Conservation (phyloP, 2,113 vertebrate species). For the Herpailurus yagouaroundi region DNA sequence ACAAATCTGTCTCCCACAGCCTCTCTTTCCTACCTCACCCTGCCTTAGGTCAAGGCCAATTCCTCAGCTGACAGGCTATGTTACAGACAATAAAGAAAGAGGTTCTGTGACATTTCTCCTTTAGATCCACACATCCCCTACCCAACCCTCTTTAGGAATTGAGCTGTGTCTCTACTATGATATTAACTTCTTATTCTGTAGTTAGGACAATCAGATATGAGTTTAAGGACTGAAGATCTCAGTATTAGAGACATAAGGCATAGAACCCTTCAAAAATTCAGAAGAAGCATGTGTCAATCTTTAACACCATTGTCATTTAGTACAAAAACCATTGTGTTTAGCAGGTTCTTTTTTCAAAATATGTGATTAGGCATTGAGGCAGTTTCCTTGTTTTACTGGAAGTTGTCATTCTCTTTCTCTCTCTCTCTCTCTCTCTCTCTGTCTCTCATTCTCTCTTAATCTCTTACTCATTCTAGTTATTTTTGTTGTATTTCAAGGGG, state of each 20-base stretch:
- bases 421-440: not conserved
- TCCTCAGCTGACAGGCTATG: not conserved
- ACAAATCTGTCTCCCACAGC: not conserved
- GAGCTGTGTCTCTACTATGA: no score
- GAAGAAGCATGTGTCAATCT: accelerated
- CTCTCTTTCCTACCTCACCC: not conserved
- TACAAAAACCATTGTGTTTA: not conserved
- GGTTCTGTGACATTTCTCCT: not conserved
- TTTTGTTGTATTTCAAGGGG: not conserved
- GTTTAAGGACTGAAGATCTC: not conserved
- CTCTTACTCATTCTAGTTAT: not conserved
- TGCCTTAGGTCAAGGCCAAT: no score
- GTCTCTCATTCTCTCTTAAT: not conserved
- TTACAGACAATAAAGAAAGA: not conserved
- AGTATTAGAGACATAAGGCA: not conserved
- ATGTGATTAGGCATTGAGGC: not conserved
- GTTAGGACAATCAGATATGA: not conserved
- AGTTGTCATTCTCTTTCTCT: not conserved
- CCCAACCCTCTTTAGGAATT: not conserved
- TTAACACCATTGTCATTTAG: not conserved
- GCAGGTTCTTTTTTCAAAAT: not conserved
- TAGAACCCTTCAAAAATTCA: not conserved
- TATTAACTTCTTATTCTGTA: not conserved
- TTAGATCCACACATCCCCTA: not conserved
- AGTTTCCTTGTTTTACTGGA: not conserved